These are phyloP conservation scores for Elgonia sp. DNA, from an alignment of 2,888 invertebrate genomes.

Conservation along the genomic window DNA sequence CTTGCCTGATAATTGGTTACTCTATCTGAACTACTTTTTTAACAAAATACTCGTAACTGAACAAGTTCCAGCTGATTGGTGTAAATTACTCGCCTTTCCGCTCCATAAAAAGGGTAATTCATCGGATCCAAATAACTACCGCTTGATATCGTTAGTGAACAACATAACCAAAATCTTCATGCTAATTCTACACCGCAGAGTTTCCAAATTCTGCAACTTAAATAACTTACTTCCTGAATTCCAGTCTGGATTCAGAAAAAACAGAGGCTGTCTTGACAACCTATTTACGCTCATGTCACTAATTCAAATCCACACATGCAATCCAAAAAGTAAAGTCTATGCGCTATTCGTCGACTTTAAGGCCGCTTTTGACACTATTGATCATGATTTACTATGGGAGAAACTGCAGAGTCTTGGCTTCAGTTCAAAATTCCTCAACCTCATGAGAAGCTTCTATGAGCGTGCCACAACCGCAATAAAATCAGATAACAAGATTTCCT, in stretches of 20 bases:
- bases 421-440: background rate
- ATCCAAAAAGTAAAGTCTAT: background rate
- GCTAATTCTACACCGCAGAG: background rate
- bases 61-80: background rate
- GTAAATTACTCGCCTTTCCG: background rate
- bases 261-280: background rate
- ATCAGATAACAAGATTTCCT: fast-evolving
- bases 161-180: background rate
- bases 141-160: background rate
- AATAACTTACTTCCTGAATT: background rate
- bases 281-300: background rate
- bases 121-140: background rate
- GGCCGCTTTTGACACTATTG: background rate
- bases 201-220: background rate
- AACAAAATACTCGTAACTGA: background rate
- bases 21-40: background rate
- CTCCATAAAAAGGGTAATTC: background rate
- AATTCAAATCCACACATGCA: background rate
- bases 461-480: background rate
- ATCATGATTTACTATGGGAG: background rate
- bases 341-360: background rate
- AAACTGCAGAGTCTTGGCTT: background rate
- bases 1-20: background rate
- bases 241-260: too few species aligned
- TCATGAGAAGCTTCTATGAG: background rate